Conservation (phyloP, 2,113 vertebrate species). For the Microtus ochrogaster region DNA sequence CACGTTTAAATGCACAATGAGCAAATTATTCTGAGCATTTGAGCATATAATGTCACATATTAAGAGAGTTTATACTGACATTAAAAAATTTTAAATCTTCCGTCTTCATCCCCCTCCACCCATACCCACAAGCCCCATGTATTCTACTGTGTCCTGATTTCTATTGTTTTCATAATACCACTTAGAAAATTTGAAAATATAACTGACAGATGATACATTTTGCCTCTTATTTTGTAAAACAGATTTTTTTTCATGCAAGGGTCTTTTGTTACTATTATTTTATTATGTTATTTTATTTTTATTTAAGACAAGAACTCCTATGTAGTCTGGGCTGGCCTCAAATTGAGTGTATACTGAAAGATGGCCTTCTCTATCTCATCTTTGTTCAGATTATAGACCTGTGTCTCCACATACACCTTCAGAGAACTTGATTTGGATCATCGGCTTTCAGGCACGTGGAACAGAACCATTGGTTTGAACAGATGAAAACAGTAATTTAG, state of each 20-base stretch:
- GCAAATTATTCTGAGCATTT: neutral
- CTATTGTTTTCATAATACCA: neutral
- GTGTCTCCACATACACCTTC: neutral
- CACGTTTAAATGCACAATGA: neutral
- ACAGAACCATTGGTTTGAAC: neutral
- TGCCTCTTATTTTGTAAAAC: neutral
- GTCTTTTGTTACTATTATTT: neutral
- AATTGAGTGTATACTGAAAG: neutral
- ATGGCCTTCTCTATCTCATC: no score
- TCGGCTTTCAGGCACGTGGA: neutral
- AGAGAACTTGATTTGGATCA: neutral
- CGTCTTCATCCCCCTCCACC: accelerated
- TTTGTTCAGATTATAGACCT: neutral
- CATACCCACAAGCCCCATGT: neutral
- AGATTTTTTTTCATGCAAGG: neutral
- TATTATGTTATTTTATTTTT: neutral
- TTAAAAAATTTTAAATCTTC: neutral
- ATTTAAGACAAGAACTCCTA: neutral
- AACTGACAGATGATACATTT: neutral
- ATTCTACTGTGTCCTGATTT: neutral
- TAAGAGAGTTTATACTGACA: neutral
- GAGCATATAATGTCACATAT: neutral
- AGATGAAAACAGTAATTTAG: neutral
- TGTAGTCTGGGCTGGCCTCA: neutral
- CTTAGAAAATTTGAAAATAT: neutral